Conservation (phyloP, 2,888 invertebrate species). For the Antheraea assamensis region DNA sequence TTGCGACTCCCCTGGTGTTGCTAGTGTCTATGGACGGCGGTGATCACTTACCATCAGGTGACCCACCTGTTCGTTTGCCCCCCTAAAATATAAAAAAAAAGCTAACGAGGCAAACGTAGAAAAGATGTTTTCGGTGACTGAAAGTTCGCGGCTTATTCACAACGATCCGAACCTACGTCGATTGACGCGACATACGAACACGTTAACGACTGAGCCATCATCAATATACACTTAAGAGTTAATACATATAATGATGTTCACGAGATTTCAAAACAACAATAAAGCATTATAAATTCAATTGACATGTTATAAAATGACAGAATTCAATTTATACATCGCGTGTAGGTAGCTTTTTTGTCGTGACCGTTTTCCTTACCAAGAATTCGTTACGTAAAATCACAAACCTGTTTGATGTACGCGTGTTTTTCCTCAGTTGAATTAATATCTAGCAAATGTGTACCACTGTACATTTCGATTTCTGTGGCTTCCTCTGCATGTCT, state of each 20-base stretch:
- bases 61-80: too few species aligned
- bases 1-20: too few species aligned
- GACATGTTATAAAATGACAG: background rate
- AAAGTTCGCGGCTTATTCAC: too few species aligned
- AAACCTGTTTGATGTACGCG: constrained; percentile 36
- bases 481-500: constrained; percentile 26
- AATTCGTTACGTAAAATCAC: constrained; percentile 11
- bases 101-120: background rate
- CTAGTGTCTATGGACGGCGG: too few species aligned
- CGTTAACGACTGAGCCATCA: too few species aligned
- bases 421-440: constrained; percentile 29
- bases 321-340: background rate
- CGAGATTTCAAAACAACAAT: background rate
- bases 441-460: constrained; percentile 16
- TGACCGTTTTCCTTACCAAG: background rate
- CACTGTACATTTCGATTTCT: constrained; percentile 12
- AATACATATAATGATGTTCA: background rate
- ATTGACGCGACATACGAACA: too few species aligned
- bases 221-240: background rate
- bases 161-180: too few species aligned
- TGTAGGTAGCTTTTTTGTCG: background rate
- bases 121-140: background rate
- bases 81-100: too few species aligned
- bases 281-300: background rate
- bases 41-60: too few species aligned